These are phyloP conservation scores for Phalanger gymnotis DNA, from an alignment of 2,797 vertebrate species.

Conservation along the genomic window DNA sequence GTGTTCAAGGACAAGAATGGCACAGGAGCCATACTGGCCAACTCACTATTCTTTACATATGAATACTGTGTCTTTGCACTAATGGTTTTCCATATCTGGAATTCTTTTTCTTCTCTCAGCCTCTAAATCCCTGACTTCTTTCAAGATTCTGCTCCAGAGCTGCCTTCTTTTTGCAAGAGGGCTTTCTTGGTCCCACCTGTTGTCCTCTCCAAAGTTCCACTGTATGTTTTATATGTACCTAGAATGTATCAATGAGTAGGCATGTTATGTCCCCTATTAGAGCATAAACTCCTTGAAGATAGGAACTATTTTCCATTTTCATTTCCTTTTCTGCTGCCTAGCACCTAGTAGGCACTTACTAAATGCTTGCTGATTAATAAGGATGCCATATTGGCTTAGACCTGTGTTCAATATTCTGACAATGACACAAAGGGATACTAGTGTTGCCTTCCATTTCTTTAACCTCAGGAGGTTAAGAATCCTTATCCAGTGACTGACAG, in stretches of 20 bases:
- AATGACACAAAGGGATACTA: not conserved
- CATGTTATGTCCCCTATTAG: not conserved
- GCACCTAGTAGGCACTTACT: not conserved
- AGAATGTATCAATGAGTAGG: not conserved
- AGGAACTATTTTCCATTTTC: not conserved
- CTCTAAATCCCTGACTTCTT: not conserved
- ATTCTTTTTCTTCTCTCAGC: not conserved
- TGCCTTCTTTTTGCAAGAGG: not conserved
- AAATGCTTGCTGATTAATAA: not conserved
- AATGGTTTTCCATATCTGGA: not conserved
- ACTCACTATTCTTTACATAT: not conserved
- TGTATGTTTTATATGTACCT: not conserved
- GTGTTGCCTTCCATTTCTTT: not conserved
- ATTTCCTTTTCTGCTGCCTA: not conserved
- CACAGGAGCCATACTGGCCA: not conserved
- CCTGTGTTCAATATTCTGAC: not conserved
- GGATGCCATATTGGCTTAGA: not conserved
- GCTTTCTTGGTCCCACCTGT: not conserved
- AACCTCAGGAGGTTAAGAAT: not conserved
- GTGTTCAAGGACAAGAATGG: constrained; percentile 8
- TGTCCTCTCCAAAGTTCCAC: not conserved
- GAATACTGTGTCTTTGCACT: not conserved
- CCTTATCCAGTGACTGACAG: not conserved
- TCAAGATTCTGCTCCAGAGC: not conserved
- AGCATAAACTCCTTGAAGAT: not conserved